These are phyloP conservation scores for Neopipo cinnamomea DNA, from an alignment of 2,113 vertebrate genomes.

Conservation along the genomic window DNA sequence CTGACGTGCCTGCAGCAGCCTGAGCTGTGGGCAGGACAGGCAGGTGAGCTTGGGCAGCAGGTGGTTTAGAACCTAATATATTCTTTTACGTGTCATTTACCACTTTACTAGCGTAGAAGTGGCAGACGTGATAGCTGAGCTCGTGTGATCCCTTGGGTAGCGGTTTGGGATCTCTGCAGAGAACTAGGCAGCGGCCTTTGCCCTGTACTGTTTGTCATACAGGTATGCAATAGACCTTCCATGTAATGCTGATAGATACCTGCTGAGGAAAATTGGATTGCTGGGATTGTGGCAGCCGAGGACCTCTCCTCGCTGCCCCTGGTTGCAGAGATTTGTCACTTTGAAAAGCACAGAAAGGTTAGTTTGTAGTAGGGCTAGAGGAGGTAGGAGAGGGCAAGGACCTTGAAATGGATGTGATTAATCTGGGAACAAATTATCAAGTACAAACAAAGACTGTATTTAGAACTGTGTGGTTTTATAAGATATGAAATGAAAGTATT, in stretches of 20 bases:
- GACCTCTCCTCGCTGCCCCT: not conserved
- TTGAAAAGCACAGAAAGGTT: not conserved
- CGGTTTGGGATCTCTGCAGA: not conserved
- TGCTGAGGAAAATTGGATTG: not conserved
- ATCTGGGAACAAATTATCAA: not conserved
- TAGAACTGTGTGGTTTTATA: not conserved
- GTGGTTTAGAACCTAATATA: not conserved
- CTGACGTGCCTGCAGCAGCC: not conserved
- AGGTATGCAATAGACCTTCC: rapidly evolving
- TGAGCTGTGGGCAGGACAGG: not conserved
- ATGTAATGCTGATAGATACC: rapidly evolving
- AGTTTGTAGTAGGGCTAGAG: not conserved
- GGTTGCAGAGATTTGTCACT: not conserved
- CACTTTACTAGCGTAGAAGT: not conserved
- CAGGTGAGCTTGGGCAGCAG: not conserved
- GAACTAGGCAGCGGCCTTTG: not conserved
- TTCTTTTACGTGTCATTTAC: not conserved
- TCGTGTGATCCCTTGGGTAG: rapidly evolving
- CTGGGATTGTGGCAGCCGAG: not conserved
- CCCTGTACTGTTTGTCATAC: not conserved
- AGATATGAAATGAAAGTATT: not conserved
- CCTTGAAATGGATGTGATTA: not conserved
- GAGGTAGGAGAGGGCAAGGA: not conserved
- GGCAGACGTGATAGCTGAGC: not conserved
- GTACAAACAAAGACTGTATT: not conserved